Conservation (phyloP, 1,140 invertebrate genomes). For the Thalassaphorura encarpata region DNA sequence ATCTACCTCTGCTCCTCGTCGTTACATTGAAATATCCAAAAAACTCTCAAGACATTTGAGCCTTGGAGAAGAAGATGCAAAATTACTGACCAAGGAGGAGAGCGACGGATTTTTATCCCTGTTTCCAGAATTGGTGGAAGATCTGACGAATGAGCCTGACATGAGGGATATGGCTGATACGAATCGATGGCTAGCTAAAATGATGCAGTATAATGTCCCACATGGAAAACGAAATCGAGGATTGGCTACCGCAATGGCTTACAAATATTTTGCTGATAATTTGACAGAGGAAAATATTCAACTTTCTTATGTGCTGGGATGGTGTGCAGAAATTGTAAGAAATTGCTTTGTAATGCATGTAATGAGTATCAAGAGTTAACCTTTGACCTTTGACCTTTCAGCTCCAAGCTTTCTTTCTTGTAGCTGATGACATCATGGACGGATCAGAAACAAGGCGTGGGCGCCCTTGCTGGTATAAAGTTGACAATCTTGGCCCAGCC, state of each 20-base stretch:
- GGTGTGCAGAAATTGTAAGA: constrained; percentile 87
- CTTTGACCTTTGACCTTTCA: constrained; percentile 36
- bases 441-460: constrained; percentile 47
- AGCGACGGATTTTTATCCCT: constrained; percentile 71
- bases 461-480: constrained; percentile 51
- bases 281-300: constrained; percentile 66
- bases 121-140: constrained; percentile 71
- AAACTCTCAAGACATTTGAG: too few relatives aligned
- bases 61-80: constrained; percentile 5
- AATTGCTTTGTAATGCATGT: neutral
- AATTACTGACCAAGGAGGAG: constrained; percentile 53
- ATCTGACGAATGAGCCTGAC: constrained; percentile 53
- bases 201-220: constrained; percentile 70
- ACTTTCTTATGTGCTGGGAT: constrained; percentile 73
- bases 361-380: too few relatives aligned
- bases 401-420: constrained; percentile 55
- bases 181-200: constrained; percentile 37
- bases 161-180: constrained; percentile 25
- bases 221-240: constrained; percentile 60
- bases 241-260: constrained; percentile 66
- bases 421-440: constrained; percentile 60
- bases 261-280: constrained; percentile 54
- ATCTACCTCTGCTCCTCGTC: too few relatives aligned
- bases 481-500: constrained; percentile 44
- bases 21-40: too few relatives aligned